Evolutionary conservation across 1,140 invertebrate species (phyloP).

Genomic region (Trichoplusia ni): DNA sequence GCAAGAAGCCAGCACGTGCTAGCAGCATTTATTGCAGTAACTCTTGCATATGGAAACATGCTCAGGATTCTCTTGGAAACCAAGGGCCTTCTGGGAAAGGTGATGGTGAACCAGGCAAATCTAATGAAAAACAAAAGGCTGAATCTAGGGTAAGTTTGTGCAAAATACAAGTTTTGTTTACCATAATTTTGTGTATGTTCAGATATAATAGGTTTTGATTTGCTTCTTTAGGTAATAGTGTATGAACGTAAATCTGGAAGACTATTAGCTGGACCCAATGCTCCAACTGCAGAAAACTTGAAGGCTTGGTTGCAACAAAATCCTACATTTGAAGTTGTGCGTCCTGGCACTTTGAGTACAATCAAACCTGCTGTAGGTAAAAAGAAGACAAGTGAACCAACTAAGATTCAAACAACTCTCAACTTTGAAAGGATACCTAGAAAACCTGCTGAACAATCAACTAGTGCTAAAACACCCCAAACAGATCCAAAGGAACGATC

Average conservation of each 20-base stretch:
- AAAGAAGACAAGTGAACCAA: slow-evolving; percentile 57
- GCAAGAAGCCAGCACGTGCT: slow-evolving; percentile 86
- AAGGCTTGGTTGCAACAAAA: slow-evolving; percentile 92
- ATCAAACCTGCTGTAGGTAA: slow-evolving; percentile 66
- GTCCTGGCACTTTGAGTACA: slow-evolving; percentile 82
- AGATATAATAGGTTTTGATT: too few species aligned
- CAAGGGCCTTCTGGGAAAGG: slow-evolving; percentile 64
- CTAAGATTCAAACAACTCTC: slow-evolving; percentile 77
- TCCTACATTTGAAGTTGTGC: slow-evolving; percentile 92
- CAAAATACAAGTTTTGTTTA: too few species aligned
- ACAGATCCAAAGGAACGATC: slow-evolving; percentile 49
- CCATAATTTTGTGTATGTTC: too few species aligned
- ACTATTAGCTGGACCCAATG: slow-evolving; percentile 87
- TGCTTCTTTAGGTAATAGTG: slow-evolving; percentile 88
- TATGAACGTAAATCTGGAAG: slow-evolving; percentile 90
- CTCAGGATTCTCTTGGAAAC: slow-evolving; percentile 86
- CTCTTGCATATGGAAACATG: slow-evolving; percentile 92
- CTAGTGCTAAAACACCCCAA: slow-evolving; percentile 37
- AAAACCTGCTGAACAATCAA: slow-evolving; percentile 47
- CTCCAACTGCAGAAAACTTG: slow-evolving; percentile 89
- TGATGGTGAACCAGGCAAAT: slow-evolving; percentile 50
- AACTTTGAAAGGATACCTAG: slow-evolving; percentile 71
- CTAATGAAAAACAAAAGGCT: slow-evolving; percentile 66
- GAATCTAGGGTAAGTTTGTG: slow-evolving; percentile 81
- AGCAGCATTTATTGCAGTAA: slow-evolving; percentile 94